Base-by-base conservation (phyloP, 2,797 vertebrate genomes). In the Gymnothorax javanicus region DNA sequence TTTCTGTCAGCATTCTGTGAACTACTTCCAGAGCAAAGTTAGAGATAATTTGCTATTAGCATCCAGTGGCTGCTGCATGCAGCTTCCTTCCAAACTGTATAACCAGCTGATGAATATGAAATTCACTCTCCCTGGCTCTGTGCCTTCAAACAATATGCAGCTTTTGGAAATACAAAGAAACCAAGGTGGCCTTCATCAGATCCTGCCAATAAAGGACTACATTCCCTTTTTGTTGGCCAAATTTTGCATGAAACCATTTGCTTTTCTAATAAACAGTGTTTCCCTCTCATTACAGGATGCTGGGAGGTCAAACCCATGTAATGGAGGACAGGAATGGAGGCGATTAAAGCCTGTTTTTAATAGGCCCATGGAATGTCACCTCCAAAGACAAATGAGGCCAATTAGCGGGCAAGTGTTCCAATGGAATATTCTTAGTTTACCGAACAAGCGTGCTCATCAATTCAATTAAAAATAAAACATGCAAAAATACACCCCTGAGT, bases 391-490 rank as follows among this genome's bases (percentile, higher is more conserved):
- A 15, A 69, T n/a, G 67, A 86, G 60, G 56, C 82, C n/a, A 86
- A 85, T 86, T 86, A 86, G 81, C 62, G 64, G 17, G 27, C 17
- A 20, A 86, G 79, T 1, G 58, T 43, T 58, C 56, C 83, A 82
- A 84, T 83, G 17, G 58, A 83, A 77, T 86, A 83, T 83, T 85
- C 81, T 73, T 87, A 73, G 60, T 69, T 86, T 59, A 75, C 82
- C 8, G 77, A 86, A 86, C 87, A 86, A 77, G 43, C 20, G 11
- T 71, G 25, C 23, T 82, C 86, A 67, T 56, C 69, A 12, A 33
- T 79, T 52, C 6, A 54, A 75, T 13, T 43, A 43, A 43, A 13
- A 23, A 64, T 69, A 43, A 82, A 50, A 83, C 20, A 73, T 54
- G 25, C 17, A 57, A 82, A 85, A 82, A 73, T 71, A 85, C 50